A percentile compares a stretch with the other conserved stretches of the same genome.
Conservation (phyloP, 2,888 invertebrate species). For the Petrolisthes cinctipes region DNA sequence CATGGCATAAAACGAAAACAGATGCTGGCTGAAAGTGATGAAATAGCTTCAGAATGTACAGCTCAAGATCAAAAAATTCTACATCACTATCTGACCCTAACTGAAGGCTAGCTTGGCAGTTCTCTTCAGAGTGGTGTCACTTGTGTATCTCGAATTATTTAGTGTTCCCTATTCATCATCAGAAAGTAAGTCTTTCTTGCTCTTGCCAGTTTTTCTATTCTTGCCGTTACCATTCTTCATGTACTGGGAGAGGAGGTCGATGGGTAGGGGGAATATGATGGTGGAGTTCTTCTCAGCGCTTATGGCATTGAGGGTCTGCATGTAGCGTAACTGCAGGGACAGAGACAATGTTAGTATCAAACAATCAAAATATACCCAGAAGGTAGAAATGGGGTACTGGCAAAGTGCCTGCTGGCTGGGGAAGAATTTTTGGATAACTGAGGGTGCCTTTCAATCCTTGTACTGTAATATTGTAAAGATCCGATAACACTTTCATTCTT, state of each 20-base stretch:
- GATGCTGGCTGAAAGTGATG: neutral
- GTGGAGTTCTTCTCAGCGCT: constrained; percentile 75
- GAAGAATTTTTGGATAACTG: neutral
- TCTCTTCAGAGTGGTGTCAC: constrained; percentile 52
- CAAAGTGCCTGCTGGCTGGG: neutral
- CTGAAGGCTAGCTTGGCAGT: constrained; percentile 62
- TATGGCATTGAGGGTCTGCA: constrained; percentile 73
- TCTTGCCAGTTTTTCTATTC: constrained; percentile 33
- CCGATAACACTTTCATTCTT: constrained; percentile 2
- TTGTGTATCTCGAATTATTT: constrained; percentile 51
- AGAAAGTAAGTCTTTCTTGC: constrained; percentile 56
- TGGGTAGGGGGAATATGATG: constrained; percentile 74
- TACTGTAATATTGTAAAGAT: neutral
- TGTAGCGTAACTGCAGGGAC: constrained; percentile 71
- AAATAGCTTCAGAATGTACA: constrained; percentile 40
- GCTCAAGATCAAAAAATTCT: constrained; percentile 46
- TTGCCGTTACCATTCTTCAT: constrained; percentile 44
- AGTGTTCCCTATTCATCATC: constrained; percentile 58
- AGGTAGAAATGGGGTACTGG: neutral
- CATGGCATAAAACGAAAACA: constrained; percentile 7
- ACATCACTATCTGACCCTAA: constrained; percentile 46
- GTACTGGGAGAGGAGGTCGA: constrained; percentile 70
- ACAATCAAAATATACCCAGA: too few relatives aligned
- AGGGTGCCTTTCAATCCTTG: constrained; percentile 13
- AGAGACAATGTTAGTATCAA: constrained; percentile 1